Conservation (phyloP, 2,888 invertebrate genomes). For the Subacronicta megacephala region DNA sequence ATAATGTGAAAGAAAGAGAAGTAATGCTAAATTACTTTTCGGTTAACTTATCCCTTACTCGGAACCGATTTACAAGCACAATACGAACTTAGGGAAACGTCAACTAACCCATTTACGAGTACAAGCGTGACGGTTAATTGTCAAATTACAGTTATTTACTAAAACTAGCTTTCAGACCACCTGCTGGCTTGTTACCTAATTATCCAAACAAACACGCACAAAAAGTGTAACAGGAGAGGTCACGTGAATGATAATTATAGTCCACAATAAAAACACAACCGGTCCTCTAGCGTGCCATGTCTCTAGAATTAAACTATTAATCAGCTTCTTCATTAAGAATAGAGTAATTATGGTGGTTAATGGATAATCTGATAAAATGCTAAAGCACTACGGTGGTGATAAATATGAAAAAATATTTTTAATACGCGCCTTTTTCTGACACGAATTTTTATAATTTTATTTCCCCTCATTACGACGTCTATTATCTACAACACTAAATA, state of each 20-base stretch:
- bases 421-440: neutral
- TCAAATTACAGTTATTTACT: conserved; percentile 32
- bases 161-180: conserved; percentile 26
- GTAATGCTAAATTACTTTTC: too few relatives aligned
- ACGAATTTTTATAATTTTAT: too few relatives aligned
- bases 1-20: too few relatives aligned
- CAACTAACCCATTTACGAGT: conserved; percentile 7
- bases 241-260: conserved; percentile 40
- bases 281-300: conserved; percentile 34
- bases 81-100: neutral
- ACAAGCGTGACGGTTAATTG: conserved; percentile 15
- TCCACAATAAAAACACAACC: conserved; percentile 21
- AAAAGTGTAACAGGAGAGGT: conserved; percentile 32
- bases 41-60: too few relatives aligned
- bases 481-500: too few relatives aligned
- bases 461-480: too few relatives aligned
- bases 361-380: conserved; percentile 37
- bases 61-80: too few relatives aligned
- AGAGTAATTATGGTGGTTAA: conserved; percentile 38
- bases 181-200: conserved; percentile 46
- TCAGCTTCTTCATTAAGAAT: conserved; percentile 41
- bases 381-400: conserved; percentile 13
- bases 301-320: conserved; percentile 38
- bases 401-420: conserved; percentile 3
- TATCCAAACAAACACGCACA: conserved; percentile 44